phyloP scores from a whole-genome alignment of 2,888 invertebrate species.

The Aphrophora alni region DNA sequence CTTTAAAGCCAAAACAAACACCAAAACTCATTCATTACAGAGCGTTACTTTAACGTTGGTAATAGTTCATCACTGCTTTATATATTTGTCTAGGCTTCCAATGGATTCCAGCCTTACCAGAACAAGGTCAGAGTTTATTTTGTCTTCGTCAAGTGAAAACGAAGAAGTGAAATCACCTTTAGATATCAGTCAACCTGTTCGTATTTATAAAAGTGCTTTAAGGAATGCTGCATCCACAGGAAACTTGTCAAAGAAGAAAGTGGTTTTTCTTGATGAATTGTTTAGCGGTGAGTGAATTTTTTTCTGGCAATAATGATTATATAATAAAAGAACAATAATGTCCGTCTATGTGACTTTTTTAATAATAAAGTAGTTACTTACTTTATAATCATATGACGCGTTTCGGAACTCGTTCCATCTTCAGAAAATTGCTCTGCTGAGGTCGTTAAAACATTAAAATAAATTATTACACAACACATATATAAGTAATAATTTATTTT shows the following conservation, averaged over 20 bases:
- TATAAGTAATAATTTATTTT: too few relatives aligned
- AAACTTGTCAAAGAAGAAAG: slow-evolving; percentile 28
- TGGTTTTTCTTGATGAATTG: slow-evolving; percentile 28
- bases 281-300: slow-evolving; percentile 21
- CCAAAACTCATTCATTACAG: not conserved
- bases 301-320: too few relatives aligned
- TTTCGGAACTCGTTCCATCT: too few relatives aligned
- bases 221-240: slow-evolving; percentile 22
- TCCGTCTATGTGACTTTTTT: too few relatives aligned
- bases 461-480: too few relatives aligned
- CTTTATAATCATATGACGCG: too few relatives aligned
- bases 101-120: not conserved
- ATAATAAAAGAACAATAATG: too few relatives aligned
- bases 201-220: slow-evolving; percentile 27
- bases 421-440: too few relatives aligned
- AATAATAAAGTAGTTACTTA: too few relatives aligned
- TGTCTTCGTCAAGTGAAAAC: not conserved
- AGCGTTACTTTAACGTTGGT: not conserved
- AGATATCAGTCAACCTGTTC: not conserved
- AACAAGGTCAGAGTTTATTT: not conserved
- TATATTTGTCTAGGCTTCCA: not conserved
- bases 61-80: not conserved
- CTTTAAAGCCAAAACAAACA: not conserved
- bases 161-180: not conserved
- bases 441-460: too few relatives aligned